Conservation (phyloP, 2,797 vertebrate genomes). For the Tokudaia tokunoshimensis region DNA sequence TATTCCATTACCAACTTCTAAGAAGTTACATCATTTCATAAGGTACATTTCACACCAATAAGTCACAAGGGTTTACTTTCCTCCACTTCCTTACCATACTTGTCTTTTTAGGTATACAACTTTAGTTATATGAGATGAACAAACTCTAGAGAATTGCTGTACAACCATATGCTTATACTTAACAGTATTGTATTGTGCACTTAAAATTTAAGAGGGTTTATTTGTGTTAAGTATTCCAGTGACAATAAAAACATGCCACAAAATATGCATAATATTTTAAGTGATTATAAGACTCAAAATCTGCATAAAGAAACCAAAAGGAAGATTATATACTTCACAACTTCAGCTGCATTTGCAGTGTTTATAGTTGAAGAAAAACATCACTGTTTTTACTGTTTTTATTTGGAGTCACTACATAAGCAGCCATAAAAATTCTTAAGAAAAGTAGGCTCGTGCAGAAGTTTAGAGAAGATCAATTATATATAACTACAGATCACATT, state of each 20-base stretch:
- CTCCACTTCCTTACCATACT: not conserved
- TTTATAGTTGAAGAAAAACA: not conserved
- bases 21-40: not conserved
- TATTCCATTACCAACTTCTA: not conserved
- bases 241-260: not conserved
- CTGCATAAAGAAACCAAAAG: not conserved
- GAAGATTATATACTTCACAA: not conserved
- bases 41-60: not conserved
- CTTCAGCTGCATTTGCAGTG: not conserved
- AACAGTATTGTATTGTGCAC: not conserved
- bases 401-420: conserved; percentile 11
- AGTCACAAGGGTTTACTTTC: not conserved
- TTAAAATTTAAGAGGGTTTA: not conserved
- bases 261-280: not conserved
- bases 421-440: not conserved
- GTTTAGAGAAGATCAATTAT: not conserved
- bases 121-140: not conserved
- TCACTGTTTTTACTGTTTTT: not conserved
- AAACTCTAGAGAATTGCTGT: not conserved
- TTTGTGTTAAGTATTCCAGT: not conserved
- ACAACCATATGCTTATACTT: not conserved
- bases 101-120: not conserved
- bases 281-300: not conserved
- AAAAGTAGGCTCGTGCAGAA: not conserved
- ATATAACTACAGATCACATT: not conserved